phyloP scores from a whole-genome alignment of 2,888 invertebrate genomes.

The Oscheius sp. region DNA sequence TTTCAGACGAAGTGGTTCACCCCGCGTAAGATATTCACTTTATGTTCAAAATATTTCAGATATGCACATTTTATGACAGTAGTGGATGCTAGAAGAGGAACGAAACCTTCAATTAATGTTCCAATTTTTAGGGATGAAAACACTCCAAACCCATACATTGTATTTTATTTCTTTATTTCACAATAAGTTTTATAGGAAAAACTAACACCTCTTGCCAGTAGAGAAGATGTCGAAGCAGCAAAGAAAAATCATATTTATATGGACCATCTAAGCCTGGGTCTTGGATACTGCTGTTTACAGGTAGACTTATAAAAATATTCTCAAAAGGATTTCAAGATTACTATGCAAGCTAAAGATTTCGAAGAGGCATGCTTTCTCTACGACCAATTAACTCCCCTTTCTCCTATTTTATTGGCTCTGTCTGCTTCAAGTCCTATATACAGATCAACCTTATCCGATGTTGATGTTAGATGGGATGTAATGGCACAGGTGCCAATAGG shows the following conservation, averaged over 20 bases:
- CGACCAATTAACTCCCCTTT: constrained; percentile 93
- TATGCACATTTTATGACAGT: constrained; percentile 81
- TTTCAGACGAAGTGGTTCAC: constrained; percentile 83
- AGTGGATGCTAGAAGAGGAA: constrained; percentile 92
- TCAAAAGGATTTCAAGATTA: constrained; percentile 70
- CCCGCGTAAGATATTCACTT: constrained; percentile 73
- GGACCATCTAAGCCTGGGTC: constrained; percentile 99
- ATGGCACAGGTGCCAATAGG: constrained; percentile 78
- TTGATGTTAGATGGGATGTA: constrained; percentile 96
- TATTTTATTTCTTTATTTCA: constrained; percentile 10
- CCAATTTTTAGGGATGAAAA: constrained; percentile 87
- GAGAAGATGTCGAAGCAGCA: constrained; percentile 75
- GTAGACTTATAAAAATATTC: constrained; percentile 24
- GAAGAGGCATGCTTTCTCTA: constrained; percentile 92
- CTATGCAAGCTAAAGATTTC: constrained; percentile 89
- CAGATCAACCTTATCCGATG: constrained; percentile 83
- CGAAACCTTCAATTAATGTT: constrained; percentile 94
- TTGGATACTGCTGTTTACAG: constrained; percentile 81
- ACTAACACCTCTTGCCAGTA: constrained; percentile 67
- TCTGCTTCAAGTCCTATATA: constrained; percentile 95
- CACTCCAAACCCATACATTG: constrained; percentile 79
- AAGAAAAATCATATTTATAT: constrained; percentile 91
- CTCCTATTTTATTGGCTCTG: constrained; percentile 96
- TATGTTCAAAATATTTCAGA: constrained; percentile 26
- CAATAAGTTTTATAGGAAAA: constrained; percentile 76